Base-by-base conservation (phyloP, 1,140 invertebrate genomes). In the Schlechtendalia chinensis region DNA sequence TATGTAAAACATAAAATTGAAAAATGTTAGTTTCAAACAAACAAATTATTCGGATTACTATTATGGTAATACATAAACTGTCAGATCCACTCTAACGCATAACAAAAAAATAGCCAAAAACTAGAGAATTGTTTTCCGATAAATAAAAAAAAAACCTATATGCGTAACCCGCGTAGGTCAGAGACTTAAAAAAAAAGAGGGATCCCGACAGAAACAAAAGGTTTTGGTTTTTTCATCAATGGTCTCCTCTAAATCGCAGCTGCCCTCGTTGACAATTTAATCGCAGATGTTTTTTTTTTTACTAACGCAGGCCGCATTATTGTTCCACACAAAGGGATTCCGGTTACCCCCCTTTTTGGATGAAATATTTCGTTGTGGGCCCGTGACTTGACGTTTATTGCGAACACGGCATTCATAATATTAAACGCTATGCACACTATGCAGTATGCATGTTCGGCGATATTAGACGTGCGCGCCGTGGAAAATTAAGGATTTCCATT, bases 221-320 rank as follows among this genome's bases (percentile, higher is more conserved):
- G 74, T 56, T 61, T 75, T 32, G 27, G 72, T 75, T 75, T 58
- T 75, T 75, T 79, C 32, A 17, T 79, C 56, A 59, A 79, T 79
- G 54, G 74, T 47, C 58, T 79, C 74, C 58, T 79, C 74, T 61
- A 79, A 79, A 79, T 79, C 74, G 74, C 74, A 79, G 74, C 74
- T 79, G 74, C 56, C 74, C 74, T 58, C 74, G 74, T 79, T 79
- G 74, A 79, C 74, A 79, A 79, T 79, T 79, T 79, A 79, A 79
- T 79, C 74, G 74, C 74, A 79, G 74, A 79, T 79, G 74, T 79
- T 79, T 79, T 61, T 75, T 75, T 58, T 71, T 54, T 54, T 72
- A 75, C 72, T 59, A 58, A 29, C 74, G 22, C 74, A 77, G n/a
- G 54, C 56, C 56, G n/a, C 74, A 77, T 77, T 77, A 77, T 77